These are phyloP conservation scores for Hyppa rectilinea DNA, from an alignment of 2,888 invertebrate species.

Conservation along the genomic window DNA sequence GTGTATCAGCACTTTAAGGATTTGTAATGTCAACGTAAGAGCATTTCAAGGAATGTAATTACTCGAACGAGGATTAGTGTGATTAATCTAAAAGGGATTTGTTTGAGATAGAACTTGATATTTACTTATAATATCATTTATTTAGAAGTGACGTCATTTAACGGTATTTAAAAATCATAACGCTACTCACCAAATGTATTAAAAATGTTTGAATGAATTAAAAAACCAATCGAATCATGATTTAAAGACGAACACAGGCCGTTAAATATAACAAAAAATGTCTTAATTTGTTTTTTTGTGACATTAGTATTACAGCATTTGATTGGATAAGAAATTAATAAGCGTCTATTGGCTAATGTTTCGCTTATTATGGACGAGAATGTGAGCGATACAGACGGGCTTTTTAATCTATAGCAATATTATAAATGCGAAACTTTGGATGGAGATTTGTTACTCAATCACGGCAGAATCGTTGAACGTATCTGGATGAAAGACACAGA, in stretches of 20 bases:
- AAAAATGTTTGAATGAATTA: conserved; percentile 61
- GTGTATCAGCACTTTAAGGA: conserved; percentile 69
- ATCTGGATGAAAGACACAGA: too few relatives aligned
- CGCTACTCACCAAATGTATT: conserved; percentile 27
- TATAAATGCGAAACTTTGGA: too few relatives aligned
- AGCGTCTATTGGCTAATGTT: conserved; percentile 49
- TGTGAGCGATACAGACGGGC: conserved; percentile 29
- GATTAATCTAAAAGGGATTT: conserved; percentile 33
- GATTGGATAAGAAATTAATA: conserved; percentile 63
- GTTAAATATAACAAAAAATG: conserved; percentile 61
- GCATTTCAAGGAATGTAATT: conserved; percentile 58
- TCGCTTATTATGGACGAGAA: conserved; percentile 31
- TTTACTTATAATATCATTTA: neutral
- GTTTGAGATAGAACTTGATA: neutral
- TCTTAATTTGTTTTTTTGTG: conserved; percentile 64
- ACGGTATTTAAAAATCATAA: conserved; percentile 16
- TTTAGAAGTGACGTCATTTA: neutral
- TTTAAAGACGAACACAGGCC: conserved; percentile 58
- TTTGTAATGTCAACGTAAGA: conserved; percentile 58
- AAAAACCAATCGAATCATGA: conserved; percentile 57
- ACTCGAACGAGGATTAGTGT: conserved; percentile 49
- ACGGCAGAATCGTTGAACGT: too few relatives aligned
- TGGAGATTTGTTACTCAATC: too few relatives aligned
- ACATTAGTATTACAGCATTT: conserved; percentile 51
- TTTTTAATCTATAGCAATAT: too few relatives aligned